phyloP scores from a whole-genome alignment of 2,888 invertebrate species.

The Eremobia ochroleuca region DNA sequence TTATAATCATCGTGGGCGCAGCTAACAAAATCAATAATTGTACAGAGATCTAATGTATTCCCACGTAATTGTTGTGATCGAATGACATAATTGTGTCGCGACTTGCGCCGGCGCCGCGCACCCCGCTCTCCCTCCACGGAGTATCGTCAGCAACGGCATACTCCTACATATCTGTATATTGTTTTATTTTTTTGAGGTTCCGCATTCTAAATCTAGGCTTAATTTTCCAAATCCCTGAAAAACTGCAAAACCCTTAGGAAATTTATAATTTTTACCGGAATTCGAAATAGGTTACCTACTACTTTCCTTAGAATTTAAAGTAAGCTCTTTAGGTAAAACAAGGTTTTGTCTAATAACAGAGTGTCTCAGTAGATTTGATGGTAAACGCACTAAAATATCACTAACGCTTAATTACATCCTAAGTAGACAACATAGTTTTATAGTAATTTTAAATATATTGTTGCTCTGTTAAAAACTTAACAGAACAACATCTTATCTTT shows the following conservation, averaged over 20 bases:
- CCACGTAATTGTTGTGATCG: slow-evolving; percentile 82
- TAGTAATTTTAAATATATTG: no score
- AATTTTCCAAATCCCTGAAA: background rate
- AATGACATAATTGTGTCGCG: slow-evolving; percentile 83
- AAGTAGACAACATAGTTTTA: background rate
- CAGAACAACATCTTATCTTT: background rate
- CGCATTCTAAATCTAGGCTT: background rate
- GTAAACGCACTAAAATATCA: background rate
- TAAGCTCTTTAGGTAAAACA: background rate
- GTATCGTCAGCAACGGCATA: slow-evolving; percentile 69
- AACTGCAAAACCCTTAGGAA: background rate
- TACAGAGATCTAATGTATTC: slow-evolving; percentile 75
- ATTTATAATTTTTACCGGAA: background rate
- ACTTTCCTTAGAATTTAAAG: background rate
- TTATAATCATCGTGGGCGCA: slow-evolving; percentile 27
- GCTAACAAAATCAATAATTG: slow-evolving; percentile 57
- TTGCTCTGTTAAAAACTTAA: no score
- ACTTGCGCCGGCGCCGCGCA: slow-evolving; percentile 58
- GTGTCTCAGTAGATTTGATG: background rate
- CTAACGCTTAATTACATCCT: background rate
- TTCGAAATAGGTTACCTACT: background rate
- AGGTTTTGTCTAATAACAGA: background rate
- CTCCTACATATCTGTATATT: background rate
- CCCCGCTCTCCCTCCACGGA: slow-evolving; percentile 23
- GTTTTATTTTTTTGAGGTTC: background rate